A percentile compares a stretch with the other conserved stretches of the same genome.
Evolutionary conservation across 1,140 invertebrate genomes (phyloP).

Genomic region (Planococcus citri): DNA sequence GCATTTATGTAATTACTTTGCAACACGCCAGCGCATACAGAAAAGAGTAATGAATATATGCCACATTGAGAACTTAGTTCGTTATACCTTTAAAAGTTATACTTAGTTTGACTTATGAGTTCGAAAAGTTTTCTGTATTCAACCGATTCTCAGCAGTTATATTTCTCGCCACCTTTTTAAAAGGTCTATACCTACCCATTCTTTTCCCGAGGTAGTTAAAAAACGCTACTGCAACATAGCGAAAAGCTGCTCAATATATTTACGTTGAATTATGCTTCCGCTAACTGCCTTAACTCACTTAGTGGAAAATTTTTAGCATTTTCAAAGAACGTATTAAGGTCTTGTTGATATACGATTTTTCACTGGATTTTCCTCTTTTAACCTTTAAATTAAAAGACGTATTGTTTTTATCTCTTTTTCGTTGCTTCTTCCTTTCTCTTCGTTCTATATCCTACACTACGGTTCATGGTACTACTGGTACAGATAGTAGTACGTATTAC

Average conservation of each 20-base stretch:
- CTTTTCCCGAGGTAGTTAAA: constrained; percentile 2
- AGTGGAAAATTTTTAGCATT: constrained; percentile 19
- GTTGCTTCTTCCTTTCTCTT: not conserved
- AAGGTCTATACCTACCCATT: constrained; percentile 7
- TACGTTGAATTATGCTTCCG: constrained; percentile 16
- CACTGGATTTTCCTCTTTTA: constrained; percentile 1
- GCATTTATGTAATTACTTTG: not conserved
- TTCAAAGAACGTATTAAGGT: constrained; percentile 14
- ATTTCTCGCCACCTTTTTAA: constrained; percentile 6
- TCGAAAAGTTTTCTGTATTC: constrained; percentile 1
- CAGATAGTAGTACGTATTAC: no score
- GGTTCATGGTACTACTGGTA: no score
- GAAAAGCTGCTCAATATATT: constrained; percentile 13
- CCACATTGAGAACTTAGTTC: not conserved
- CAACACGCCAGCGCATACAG: not conserved
- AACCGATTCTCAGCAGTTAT: not conserved
- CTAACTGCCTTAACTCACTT: constrained; percentile 17
- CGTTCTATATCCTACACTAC: not conserved
- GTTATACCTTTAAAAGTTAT: not conserved
- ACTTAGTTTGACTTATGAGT: constrained; percentile 4
- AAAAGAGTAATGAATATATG: not conserved
- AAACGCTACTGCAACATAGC: not conserved
- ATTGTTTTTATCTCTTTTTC: constrained; percentile 19
- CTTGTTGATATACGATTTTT: constrained; percentile 18
- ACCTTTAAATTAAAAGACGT: constrained; percentile 15